phyloP scores from a whole-genome alignment of 2,888 invertebrate species.

The Entomobrya proxima region DNA sequence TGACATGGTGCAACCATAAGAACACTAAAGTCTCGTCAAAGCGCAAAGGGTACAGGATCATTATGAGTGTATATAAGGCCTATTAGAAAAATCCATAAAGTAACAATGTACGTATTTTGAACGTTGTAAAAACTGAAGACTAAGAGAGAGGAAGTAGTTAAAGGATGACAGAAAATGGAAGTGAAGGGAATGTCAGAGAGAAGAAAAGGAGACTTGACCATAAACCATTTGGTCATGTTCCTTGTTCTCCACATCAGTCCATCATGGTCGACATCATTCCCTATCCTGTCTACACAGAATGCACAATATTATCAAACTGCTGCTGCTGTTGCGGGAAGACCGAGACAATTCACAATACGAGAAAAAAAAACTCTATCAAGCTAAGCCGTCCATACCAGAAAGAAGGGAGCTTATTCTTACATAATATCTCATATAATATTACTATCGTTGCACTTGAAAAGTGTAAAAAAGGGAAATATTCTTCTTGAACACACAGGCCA shows the following conservation, averaged over 20 bases:
- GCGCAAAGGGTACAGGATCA: neutral
- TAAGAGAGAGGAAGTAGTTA: slow-evolving; percentile 57
- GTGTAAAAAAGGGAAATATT: neutral
- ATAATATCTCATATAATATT: neutral
- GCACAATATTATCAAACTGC: too few relatives aligned
- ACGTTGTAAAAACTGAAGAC: slow-evolving; percentile 4
- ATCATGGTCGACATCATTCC: slow-evolving; percentile 32
- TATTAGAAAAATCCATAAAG: neutral
- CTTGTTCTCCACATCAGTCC: slow-evolving; percentile 43
- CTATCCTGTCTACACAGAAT: too few relatives aligned
- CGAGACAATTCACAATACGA: too few relatives aligned
- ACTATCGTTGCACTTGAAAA: slow-evolving; percentile 1
- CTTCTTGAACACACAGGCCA: neutral
- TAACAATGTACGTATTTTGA: neutral
- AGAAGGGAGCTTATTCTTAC: too few relatives aligned
- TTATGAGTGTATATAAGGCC: neutral
- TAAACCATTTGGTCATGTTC: slow-evolving; percentile 71
- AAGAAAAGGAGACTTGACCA: slow-evolving; percentile 70
- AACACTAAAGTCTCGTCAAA: too few relatives aligned
- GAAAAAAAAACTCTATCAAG: too few relatives aligned
- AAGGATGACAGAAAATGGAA: slow-evolving; percentile 53
- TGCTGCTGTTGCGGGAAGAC: too few relatives aligned
- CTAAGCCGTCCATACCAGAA: too few relatives aligned
- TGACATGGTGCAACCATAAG: neutral
- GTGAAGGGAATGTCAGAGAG: slow-evolving; percentile 6